Conservation (phyloP, 2,888 invertebrate genomes). For the Strigamia maritima region DNA sequence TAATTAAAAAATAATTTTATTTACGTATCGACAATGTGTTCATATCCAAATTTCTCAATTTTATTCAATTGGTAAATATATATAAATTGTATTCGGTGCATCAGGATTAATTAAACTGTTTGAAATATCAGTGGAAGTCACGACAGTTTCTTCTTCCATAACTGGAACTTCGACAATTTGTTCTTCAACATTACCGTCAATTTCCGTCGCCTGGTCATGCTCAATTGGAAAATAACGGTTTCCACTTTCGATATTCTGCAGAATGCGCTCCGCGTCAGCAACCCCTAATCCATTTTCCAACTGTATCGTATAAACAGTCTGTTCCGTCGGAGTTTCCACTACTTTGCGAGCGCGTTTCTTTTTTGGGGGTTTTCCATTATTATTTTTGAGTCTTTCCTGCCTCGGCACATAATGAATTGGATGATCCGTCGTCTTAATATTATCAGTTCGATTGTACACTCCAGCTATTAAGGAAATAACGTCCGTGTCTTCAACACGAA, state of each 20-base stretch:
- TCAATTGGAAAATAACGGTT: background rate
- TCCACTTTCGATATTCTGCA: background rate
- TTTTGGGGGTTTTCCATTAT: background rate
- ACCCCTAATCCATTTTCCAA: background rate
- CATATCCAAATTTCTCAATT: background rate
- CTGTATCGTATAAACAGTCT: constrained; percentile 7
- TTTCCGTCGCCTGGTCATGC: background rate
- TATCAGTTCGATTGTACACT: constrained; percentile 22
- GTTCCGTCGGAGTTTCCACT: background rate
- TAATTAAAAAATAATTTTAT: background rate
- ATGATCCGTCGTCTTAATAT: background rate
- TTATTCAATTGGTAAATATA: background rate
- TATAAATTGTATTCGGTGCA: background rate
- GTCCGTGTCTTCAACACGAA: constrained; percentile 8
- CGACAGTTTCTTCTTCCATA: background rate
- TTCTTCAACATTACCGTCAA: background rate
- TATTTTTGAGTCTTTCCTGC: constrained; percentile 8
- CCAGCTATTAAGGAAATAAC: constrained; percentile 35
- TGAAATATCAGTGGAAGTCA: background rate
- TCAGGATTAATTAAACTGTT: background rate
- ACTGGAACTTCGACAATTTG: background rate
- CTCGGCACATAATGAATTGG: constrained; percentile 36
- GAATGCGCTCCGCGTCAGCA: background rate
- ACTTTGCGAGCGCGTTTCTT: background rate
- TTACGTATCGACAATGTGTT: background rate